Evolutionary conservation across 2,113 vertebrate species (phyloP).

Genomic region (Lophius piscatorius): DNA sequence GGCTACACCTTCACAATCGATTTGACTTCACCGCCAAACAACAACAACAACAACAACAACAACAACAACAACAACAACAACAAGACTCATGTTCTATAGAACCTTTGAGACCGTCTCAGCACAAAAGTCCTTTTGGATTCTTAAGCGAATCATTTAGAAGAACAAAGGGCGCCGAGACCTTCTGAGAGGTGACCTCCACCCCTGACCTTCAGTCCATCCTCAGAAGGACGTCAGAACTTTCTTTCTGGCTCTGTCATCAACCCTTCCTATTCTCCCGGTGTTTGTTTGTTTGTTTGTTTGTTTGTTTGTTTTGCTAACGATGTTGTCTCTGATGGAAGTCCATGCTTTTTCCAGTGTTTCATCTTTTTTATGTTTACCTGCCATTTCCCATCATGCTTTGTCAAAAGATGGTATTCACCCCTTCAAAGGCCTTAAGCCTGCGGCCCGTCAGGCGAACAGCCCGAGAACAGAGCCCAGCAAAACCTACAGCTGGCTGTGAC

Average conservation of each 20-base stretch:
- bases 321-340: conserved; percentile 35
- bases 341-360: conserved; percentile 50
- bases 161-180: conserved; percentile 71
- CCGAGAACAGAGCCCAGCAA: conserved; percentile 96
- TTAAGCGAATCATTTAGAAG: not conserved
- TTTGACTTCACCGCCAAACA: conserved; percentile 48
- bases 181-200: conserved; percentile 46
- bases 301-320: conserved; percentile 43
- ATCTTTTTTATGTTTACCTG: conserved; percentile 49
- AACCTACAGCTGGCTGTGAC: conserved; percentile 90
- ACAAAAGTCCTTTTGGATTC: conserved; percentile 11
- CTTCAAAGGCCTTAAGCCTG: conserved; percentile 99
- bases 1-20: conserved; percentile 9
- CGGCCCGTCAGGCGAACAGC: conserved; percentile 99
- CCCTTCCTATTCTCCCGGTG: conserved; percentile 50
- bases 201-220: conserved; percentile 32
- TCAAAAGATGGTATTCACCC: conserved; percentile 99
- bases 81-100: conserved; percentile 33
- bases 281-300: conserved; percentile 34
- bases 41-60: too few relatives aligned
- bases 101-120: conserved; percentile 86
- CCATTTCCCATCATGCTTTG: conserved; percentile 91
- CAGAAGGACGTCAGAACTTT: conserved; percentile 27
- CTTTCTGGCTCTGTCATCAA: conserved; percentile 29
- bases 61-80: too few relatives aligned